These are phyloP conservation scores for Eurytoma adleriae DNA, from an alignment of 2,888 invertebrate genomes.

Conservation along the genomic window DNA sequence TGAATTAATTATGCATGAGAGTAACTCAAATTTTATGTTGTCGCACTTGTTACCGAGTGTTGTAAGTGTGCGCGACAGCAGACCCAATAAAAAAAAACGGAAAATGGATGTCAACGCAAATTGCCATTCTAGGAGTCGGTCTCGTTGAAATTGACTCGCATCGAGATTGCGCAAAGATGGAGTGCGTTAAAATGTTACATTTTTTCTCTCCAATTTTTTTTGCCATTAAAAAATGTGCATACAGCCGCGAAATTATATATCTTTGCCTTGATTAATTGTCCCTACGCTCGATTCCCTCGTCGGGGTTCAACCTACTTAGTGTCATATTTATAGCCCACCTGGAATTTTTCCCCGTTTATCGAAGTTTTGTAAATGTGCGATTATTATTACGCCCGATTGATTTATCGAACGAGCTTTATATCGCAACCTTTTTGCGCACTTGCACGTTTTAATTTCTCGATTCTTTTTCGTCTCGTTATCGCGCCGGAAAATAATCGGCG, in stretches of 20 bases:
- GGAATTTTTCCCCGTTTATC: not conserved
- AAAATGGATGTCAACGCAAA: conserved; percentile 17
- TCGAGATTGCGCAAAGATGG: conserved; percentile 16
- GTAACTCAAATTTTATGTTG: conserved; percentile 8
- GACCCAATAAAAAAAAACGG: too few relatives aligned
- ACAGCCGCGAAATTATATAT: conserved; percentile 23
- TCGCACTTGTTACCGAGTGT: not conserved
- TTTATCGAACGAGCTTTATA: conserved; percentile 11
- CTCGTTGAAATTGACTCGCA: not conserved
- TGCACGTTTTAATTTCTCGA: not conserved
- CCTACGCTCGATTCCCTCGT: not conserved
- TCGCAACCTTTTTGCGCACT: not conserved
- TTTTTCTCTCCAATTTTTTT: not conserved
- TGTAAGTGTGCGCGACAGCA: not conserved
- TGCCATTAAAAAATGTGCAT: not conserved
- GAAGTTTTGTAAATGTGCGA: conserved; percentile 22
- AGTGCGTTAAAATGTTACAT: not conserved
- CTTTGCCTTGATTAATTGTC: conserved; percentile 31
- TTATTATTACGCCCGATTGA: conserved; percentile 29
- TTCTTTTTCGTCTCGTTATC: not conserved
- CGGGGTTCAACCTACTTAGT: conserved; percentile 21
- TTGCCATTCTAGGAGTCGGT: conserved; percentile 13
- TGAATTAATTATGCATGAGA: conserved; percentile 22
- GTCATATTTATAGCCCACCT: conserved; percentile 23
- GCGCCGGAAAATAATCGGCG: too few relatives aligned